Conservation (phyloP, 2,797 vertebrate genomes). For the Centropyge bicolor region DNA sequence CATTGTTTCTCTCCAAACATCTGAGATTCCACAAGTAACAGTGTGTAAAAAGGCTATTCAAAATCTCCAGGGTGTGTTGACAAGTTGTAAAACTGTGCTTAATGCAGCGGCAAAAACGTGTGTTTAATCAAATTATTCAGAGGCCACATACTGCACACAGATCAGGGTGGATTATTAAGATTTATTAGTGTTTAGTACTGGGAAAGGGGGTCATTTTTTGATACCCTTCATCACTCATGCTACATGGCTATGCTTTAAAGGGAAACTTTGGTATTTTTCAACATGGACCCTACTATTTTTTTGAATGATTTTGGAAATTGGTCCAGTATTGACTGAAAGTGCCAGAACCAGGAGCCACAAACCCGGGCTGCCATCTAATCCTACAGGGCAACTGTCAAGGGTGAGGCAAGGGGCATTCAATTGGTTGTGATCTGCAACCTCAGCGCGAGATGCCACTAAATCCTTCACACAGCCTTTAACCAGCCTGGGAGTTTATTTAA, state of each 20-base stretch:
- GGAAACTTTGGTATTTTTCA: too few relatives aligned
- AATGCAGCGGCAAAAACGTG: not conserved
- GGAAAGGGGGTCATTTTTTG: too few relatives aligned
- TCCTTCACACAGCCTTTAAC: not conserved
- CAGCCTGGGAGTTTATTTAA: not conserved
- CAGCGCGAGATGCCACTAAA: too few relatives aligned
- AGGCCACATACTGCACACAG: not conserved
- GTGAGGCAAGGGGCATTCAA: too few relatives aligned
- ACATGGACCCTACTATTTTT: not conserved
- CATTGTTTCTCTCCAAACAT: conserved; percentile 68
- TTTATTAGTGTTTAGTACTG: not conserved
- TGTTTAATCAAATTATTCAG: conserved; percentile 10
- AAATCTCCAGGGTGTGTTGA: conserved; percentile 32
- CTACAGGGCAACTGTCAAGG: too few relatives aligned
- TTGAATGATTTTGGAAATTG: too few relatives aligned
- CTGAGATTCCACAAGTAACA: conserved; percentile 67
- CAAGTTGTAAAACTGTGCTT: conserved; percentile 16
- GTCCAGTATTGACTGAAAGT: too few relatives aligned
- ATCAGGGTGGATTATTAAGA: not conserved
- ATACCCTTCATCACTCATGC: not conserved
- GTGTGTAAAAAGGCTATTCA: conserved; percentile 31
- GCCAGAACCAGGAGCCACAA: too few relatives aligned
- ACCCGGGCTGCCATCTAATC: too few relatives aligned
- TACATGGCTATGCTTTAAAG: not conserved
- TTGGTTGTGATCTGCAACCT: too few relatives aligned